These are phyloP conservation scores for Cherax quadricarinatus DNA, from an alignment of 1,140 invertebrate species.

Conservation along the genomic window DNA sequence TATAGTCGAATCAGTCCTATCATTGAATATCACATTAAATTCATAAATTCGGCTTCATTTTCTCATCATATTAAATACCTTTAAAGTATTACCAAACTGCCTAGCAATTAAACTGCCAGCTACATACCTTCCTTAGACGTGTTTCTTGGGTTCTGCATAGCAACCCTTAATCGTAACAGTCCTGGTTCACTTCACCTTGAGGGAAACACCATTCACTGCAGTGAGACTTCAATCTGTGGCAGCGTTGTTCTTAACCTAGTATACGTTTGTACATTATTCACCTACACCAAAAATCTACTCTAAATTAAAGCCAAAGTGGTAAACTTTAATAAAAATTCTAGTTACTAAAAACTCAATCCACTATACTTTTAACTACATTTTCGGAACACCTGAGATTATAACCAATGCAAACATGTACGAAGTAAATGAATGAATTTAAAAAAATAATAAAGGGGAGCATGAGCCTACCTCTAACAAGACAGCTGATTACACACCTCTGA, in stretches of 20 bases:
- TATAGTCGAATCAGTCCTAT: background rate
- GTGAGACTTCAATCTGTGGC: constrained; percentile 98
- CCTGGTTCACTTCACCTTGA: constrained; percentile 99
- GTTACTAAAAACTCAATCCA: too few relatives aligned
- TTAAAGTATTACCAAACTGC: too few relatives aligned
- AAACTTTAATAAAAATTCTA: too few relatives aligned
- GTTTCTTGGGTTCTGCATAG: constrained; percentile 97
- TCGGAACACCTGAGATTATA: too few relatives aligned
- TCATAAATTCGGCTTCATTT: background rate
- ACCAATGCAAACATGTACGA: too few relatives aligned
- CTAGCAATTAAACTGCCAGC: too few relatives aligned
- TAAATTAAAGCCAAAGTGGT: too few relatives aligned
- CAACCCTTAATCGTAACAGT: constrained; percentile 99
- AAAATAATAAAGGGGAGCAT: too few relatives aligned
- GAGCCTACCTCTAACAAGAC: too few relatives aligned
- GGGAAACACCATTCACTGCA: constrained; percentile 96
- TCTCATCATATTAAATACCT: background rate
- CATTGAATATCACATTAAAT: background rate
- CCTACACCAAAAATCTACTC: too few relatives aligned
- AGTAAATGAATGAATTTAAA: too few relatives aligned
- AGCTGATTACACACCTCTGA: background rate
- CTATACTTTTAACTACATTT: too few relatives aligned
- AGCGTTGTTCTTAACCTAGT: constrained; percentile 96
- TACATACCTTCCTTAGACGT: constrained; percentile 95
- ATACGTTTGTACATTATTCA: constrained; percentile 56